A percentile compares a stretch with the other conserved stretches of the same genome.
These are phyloP conservation scores for Spilarctia lutea DNA, from an alignment of 2,888 invertebrate species.

Conservation along the genomic window DNA sequence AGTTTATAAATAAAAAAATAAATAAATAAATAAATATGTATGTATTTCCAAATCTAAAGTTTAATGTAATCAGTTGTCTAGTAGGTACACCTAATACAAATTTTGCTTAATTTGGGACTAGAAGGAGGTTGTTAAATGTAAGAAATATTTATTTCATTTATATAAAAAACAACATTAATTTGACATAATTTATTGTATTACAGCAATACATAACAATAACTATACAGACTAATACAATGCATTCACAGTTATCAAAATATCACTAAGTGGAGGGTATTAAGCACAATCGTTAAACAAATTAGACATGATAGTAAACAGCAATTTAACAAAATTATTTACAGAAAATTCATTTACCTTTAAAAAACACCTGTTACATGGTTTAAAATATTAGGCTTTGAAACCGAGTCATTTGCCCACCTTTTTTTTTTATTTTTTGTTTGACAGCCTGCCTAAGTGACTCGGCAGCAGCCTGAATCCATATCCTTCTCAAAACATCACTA, in stretches of 20 bases:
- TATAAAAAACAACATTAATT: slow-evolving; percentile 18
- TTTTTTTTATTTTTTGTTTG: too few relatives aligned
- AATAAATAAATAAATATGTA: too few relatives aligned
- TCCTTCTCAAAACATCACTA: neutral
- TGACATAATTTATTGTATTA: slow-evolving; percentile 62
- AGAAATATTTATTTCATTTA: neutral
- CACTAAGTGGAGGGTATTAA: slow-evolving; percentile 47
- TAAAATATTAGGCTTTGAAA: neutral
- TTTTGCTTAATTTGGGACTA: too few relatives aligned
- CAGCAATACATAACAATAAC: slow-evolving; percentile 66
- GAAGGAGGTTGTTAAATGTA: too few relatives aligned
- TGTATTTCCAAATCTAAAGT: too few relatives aligned
- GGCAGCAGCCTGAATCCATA: too few relatives aligned
- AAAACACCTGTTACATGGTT: neutral
- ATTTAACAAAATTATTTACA: slow-evolving; percentile 32
- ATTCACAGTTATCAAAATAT: slow-evolving; percentile 67
- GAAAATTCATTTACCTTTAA: neutral
- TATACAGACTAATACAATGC: slow-evolving; percentile 65
- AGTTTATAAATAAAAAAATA: too few relatives aligned
- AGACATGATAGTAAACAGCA: slow-evolving; percentile 33
- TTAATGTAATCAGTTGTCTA: too few relatives aligned
- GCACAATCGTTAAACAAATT: slow-evolving; percentile 35
- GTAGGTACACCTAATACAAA: too few relatives aligned
- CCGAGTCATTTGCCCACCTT: neutral
- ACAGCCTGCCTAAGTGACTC: too few relatives aligned